Evolutionary conservation across 2,797 vertebrate species (phyloP), one percentile per base, ranked within the genome.

Genomic region (Cyclura pinguis): DNA sequence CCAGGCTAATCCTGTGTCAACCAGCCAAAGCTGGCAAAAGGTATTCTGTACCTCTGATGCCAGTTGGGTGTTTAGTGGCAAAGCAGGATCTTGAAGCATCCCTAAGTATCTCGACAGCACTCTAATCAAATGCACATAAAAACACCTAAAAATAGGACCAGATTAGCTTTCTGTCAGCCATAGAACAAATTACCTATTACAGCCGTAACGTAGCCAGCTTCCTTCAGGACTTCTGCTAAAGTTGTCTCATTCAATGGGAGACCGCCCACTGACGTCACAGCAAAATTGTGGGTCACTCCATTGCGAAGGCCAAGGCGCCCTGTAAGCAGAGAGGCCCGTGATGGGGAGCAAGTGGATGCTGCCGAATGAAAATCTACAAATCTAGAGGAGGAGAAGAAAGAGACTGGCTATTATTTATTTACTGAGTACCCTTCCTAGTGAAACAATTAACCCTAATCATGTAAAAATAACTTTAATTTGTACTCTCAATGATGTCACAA

Each of bases 211-310:
- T 99, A 99, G 1, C 99, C 99, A 0, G 96, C 97, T 76, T 91
- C 93, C 85, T 91, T 97, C 81, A 99, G 97, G 0, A 98, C 97
- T 95, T 98, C 97, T 0, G 99, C 98, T 88, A 99, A 94, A 0
- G 98, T 99, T 78, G 98, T 98, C 97, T 99, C 99, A 0, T 98
- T 98, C 72, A 98, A 97, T 7, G 99, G 98, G 27, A 99, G 97
- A 52, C 99, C 99, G 0, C 98, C 98, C 0, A 98, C 89, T 0
- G 99, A 99, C 0, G 95, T 89, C 91, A 98, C 92, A 0, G 97
- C 98, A 42, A 99, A 99, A 97, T 99, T 99, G 95, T 98, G 98
- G 0, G 98, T 99, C 89, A 99, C 99, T 4, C 99, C 99, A 0
- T 98, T 99, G 91, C 99, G 98, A 1, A 97, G 96, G 2, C 99